Evolutionary conservation across 37 sponge, comb jelly and placozoan species (phyloP), one percentile per base, ranked within the genome.

Genomic region (Spongilla lacustris): DNA sequence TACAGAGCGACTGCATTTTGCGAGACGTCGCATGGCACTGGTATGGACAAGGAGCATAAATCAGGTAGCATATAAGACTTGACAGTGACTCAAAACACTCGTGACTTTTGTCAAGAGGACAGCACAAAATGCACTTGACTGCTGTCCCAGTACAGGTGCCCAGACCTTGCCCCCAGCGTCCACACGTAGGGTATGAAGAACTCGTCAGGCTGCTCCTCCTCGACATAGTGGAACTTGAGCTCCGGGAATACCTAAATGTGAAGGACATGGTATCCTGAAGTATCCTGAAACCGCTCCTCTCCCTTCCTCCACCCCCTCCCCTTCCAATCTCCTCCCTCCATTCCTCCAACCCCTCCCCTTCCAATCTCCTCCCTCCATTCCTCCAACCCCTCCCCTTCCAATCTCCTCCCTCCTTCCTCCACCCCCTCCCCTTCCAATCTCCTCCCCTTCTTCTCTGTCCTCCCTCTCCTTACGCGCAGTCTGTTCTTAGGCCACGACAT

Each of bases 101-200:
- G n/a, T n/a, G n/a, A n/a, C n/a, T n/a, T n/a, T n/a, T n/a, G n/a
- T 25, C 76, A 33, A 35, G 38, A 36, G n/a, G 49, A 11, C 22
- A 11, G 58, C 33, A 76, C 68, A 71, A 82, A 88, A 13, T 83
- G 76, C 36, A 77, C 75, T 46, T 75, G 77, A 69, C 68, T 76
- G 50, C 68, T 87, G 82, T 87, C 81, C 83, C 89, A 89, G 66
- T 83, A 66, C 17, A 83, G 11, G 38, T 66, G 19, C 0, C 75
- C 83, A 17, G 38, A 49, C 74, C 82, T 83, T 73, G 74, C 74
- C 13, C 97, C 89, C 23, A 98, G 85, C 1, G 94, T 95, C 99
- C 99, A 98, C 37, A 98, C 88, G 67, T 98, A 98, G 46, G 99
- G 99, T 6, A 98, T 89, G 82, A 98, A 98, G 89, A 98, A 98